Evolutionary conservation across 2,113 vertebrate species (phyloP).

Genomic region (Synodontis membranacea): DNA sequence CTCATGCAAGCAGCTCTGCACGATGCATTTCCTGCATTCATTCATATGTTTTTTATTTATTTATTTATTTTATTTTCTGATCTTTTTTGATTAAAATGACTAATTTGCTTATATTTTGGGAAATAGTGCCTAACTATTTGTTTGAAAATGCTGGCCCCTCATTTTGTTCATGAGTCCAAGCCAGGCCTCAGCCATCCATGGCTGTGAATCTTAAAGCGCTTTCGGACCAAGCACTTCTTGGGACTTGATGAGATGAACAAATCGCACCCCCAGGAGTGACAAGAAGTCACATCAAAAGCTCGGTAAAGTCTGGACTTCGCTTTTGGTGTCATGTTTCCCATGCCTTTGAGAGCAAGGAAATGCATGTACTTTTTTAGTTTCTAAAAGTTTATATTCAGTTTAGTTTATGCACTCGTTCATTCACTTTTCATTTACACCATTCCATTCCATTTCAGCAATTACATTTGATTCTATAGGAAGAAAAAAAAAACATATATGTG

Average conservation of each 20-base stretch:
- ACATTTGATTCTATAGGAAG: background rate
- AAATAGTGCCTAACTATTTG: background rate
- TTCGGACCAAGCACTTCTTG: no score
- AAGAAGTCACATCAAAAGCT: no score
- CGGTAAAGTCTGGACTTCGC: no score
- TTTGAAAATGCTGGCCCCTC: background rate
- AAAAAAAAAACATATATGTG: background rate
- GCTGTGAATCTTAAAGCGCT: no score
- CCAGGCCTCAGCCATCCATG: background rate
- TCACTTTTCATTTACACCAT: background rate
- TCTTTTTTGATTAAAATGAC: background rate
- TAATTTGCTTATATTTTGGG: background rate
- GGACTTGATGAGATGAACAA: no score
- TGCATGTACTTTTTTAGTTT: no score
- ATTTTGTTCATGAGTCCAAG: background rate
- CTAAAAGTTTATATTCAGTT: background rate
- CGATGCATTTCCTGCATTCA: background rate
- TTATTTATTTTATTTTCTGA: no score
- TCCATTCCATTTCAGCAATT: background rate
- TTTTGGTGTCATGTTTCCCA: background rate
- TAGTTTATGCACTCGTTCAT: background rate
- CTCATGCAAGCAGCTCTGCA: background rate
- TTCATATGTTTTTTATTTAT: background rate
- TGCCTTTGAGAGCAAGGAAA: background rate
- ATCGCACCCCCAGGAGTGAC: no score